These are phyloP conservation scores for Thamnophis sirtalis DNA, from an alignment of 2,113 vertebrate genomes.

Conservation along the genomic window DNA sequence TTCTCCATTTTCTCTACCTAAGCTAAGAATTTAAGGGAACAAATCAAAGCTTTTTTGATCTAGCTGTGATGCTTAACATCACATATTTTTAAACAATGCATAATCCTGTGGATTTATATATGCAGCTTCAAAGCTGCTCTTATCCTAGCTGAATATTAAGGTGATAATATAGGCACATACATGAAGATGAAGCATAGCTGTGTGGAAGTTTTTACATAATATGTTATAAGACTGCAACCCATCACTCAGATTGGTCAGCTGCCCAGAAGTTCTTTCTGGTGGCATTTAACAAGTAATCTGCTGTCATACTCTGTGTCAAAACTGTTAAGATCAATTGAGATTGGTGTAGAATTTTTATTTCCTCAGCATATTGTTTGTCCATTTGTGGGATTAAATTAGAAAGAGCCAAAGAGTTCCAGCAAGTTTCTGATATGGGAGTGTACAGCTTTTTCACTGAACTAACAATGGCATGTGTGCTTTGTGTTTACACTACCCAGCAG, in stretches of 20 bases:
- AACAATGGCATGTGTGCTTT: neutral
- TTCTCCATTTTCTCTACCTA: constrained; percentile 12
- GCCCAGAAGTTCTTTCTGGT: neutral
- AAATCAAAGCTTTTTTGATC: neutral
- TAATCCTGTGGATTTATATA: neutral
- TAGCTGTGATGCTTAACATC: neutral
- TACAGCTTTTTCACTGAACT: neutral
- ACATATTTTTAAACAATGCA: neutral
- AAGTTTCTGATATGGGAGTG: neutral
- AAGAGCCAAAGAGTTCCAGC: neutral
- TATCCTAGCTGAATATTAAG: neutral
- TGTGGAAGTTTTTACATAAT: neutral
- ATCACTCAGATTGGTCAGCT: neutral
- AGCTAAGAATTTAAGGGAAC: neutral
- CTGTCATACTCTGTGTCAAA: neutral
- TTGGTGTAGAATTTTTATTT: neutral
- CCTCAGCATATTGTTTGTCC: neutral
- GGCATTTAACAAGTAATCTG: neutral
- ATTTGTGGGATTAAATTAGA: neutral
- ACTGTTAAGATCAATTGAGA: neutral
- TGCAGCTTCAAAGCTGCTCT: neutral
- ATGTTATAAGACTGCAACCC: neutral
- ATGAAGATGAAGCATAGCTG: no score
- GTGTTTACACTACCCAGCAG: neutral
- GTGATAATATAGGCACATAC: neutral